Conservation (phyloP, 2,888 invertebrate species). For the Megaustenia siamemsis region DNA sequence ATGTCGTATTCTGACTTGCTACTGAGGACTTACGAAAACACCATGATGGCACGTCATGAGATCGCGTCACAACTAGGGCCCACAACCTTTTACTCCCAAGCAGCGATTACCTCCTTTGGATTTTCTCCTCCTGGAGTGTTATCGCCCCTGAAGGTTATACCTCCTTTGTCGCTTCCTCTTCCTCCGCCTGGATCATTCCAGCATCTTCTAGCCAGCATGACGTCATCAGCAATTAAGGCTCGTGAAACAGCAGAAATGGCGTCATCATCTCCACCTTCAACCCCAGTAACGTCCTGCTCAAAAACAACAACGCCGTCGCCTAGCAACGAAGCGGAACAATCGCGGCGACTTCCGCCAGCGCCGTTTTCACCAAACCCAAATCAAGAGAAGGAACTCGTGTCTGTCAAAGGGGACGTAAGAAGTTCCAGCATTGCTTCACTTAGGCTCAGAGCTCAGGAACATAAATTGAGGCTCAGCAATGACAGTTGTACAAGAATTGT, state of each 20-base stretch:
- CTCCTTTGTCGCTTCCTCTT: slow-evolving; percentile 57
- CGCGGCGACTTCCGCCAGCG: background rate
- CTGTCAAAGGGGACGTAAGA: slow-evolving; percentile 58
- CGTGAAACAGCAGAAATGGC: slow-evolving; percentile 52
- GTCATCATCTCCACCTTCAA: slow-evolving; percentile 37
- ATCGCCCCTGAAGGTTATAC: slow-evolving; percentile 47
- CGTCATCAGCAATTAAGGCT: slow-evolving; percentile 63
- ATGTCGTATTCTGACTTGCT: slow-evolving; percentile 70
- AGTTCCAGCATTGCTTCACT: slow-evolving; percentile 71
- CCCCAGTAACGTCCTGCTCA: slow-evolving; percentile 32
- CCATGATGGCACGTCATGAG: slow-evolving; percentile 64
- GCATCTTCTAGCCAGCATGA: slow-evolving; percentile 74
- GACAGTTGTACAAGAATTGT: slow-evolving; percentile 51
- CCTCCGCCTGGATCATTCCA: slow-evolving; percentile 73
- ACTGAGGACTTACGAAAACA: slow-evolving; percentile 74
- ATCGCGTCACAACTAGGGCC: slow-evolving; percentile 51
- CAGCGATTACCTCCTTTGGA: slow-evolving; percentile 52
- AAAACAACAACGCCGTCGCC: slow-evolving; percentile 50
- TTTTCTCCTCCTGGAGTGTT: slow-evolving; percentile 35
- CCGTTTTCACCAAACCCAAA: background rate
- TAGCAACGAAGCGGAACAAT: slow-evolving; percentile 23
- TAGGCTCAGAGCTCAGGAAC: slow-evolving; percentile 69
- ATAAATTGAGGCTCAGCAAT: slow-evolving; percentile 66
- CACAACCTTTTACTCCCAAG: slow-evolving; percentile 40
- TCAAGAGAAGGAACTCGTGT: slow-evolving; percentile 2